Evolutionary conservation across 2,888 invertebrate species (phyloP).

Genomic region (Plebejus argus): DNA sequence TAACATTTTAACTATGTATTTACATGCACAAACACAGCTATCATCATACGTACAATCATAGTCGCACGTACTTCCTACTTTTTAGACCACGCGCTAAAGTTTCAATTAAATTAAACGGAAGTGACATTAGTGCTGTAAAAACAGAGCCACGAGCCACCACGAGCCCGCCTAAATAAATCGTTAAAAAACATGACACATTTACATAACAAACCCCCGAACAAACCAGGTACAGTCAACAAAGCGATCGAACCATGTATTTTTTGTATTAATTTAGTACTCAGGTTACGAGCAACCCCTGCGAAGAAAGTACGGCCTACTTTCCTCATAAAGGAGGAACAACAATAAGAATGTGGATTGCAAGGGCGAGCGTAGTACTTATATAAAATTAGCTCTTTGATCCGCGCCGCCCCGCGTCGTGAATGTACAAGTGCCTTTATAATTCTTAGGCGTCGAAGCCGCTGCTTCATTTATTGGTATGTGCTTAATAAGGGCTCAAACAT

Average conservation of each 20-base stretch:
- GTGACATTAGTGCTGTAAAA: constrained; percentile 44
- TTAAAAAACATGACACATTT: constrained; percentile 70
- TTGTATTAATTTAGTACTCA: constrained; percentile 77
- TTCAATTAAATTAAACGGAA: constrained; percentile 36
- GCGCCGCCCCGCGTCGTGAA: constrained; percentile 67
- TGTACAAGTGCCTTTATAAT: constrained; percentile 72
- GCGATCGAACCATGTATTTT: constrained; percentile 68
- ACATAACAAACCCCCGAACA: constrained; percentile 74
- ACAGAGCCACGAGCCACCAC: constrained; percentile 60
- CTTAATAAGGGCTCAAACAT: constrained; percentile 39
- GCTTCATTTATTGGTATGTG: constrained; percentile 50
- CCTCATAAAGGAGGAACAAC: constrained; percentile 73
- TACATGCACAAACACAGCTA: not conserved
- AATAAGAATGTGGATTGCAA: constrained; percentile 64
- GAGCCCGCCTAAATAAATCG: constrained; percentile 66
- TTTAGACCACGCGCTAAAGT: constrained; percentile 35
- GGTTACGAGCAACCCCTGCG: constrained; percentile 69
- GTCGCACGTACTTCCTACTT: constrained; percentile 31
- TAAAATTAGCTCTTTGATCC: constrained; percentile 79
- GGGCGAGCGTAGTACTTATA: constrained; percentile 74
- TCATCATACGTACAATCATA: not conserved
- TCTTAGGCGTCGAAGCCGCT: constrained; percentile 58
- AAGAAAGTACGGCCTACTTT: constrained; percentile 63
- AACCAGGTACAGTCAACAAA: constrained; percentile 70
- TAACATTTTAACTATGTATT: too few species aligned